Evolutionary conservation across 2,888 invertebrate genomes (phyloP).

Genomic region (Pycnomerus fuliginosus): DNA sequence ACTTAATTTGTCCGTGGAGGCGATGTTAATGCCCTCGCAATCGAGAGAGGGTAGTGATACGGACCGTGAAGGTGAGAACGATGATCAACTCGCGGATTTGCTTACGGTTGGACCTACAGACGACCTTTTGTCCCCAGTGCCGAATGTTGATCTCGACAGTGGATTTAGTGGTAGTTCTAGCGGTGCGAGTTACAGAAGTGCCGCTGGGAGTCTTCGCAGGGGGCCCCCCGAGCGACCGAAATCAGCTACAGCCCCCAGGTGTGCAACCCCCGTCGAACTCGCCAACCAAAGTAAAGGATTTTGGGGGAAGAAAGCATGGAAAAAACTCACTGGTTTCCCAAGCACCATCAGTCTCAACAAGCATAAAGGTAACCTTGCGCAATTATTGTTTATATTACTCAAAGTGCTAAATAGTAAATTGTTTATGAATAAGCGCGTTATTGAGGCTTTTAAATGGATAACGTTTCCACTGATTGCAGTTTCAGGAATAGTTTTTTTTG

Average conservation of each 20-base stretch:
- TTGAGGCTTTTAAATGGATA: no score
- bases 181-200: slow-evolving; percentile 68
- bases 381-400: no score
- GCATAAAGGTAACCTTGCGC: slow-evolving; percentile 58
- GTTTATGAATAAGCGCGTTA: no score
- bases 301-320: slow-evolving; percentile 78
- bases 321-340: slow-evolving; percentile 72
- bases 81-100: slow-evolving; percentile 65
- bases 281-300: slow-evolving; percentile 63
- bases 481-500: no score
- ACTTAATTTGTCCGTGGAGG: slow-evolving; percentile 81
- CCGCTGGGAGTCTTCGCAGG: slow-evolving; percentile 64
- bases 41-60: slow-evolving; percentile 60
- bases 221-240: slow-evolving; percentile 47
- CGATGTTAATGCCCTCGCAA: slow-evolving; percentile 85
- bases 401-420: no score
- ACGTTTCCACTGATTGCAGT: no score
- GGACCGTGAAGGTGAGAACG: slow-evolving; percentile 62
- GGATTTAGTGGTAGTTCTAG: slow-evolving; percentile 83
- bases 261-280: no score
- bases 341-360: slow-evolving; percentile 71
- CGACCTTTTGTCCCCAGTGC: slow-evolving; percentile 69
- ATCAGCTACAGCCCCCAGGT: slow-evolving; percentile 42
- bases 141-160: slow-evolving; percentile 69
- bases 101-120: slow-evolving; percentile 70